A percentile compares a stretch with the other conserved stretches of the same genome.
Evolutionary conservation across 2,113 vertebrate species (phyloP).

Genomic region (Rhinolophus ferrumequinum): DNA sequence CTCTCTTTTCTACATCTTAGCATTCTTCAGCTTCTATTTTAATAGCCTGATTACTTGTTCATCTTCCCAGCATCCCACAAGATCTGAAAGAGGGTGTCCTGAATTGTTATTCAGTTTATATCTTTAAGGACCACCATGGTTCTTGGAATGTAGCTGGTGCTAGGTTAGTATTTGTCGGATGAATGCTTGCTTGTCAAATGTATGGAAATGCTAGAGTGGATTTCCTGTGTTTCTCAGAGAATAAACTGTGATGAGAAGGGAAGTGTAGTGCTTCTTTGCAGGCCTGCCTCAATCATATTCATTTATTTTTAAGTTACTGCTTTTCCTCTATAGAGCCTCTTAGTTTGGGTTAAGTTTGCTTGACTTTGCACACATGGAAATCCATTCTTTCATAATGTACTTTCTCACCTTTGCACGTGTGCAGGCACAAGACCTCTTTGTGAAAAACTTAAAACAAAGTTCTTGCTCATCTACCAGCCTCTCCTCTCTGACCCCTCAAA

Average conservation of each 20-base stretch:
- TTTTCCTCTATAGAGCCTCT: background rate
- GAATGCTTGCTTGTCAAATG: background rate
- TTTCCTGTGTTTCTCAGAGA: slow-evolving; percentile 30
- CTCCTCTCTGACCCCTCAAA: background rate
- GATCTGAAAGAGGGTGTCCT: background rate
- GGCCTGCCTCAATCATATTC: background rate
- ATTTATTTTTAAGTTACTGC: background rate
- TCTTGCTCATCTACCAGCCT: background rate
- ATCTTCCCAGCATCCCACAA: background rate
- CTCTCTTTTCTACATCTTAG: background rate
- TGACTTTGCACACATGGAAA: background rate
- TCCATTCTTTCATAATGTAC: background rate
- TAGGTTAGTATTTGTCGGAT: slow-evolving; percentile 29
- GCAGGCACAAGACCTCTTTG: background rate
- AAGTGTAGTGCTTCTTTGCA: background rate
- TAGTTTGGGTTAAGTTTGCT: background rate
- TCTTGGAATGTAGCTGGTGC: background rate
- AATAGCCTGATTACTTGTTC: background rate
- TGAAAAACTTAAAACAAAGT: background rate
- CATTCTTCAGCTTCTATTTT: background rate
- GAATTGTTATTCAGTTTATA: background rate
- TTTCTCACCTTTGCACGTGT: background rate
- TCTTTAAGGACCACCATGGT: background rate
- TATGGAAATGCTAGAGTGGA: background rate
- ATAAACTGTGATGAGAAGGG: background rate